Base-by-base conservation (phyloP, 1,140 invertebrate genomes). In the Macrosteles quadrilineatus region DNA sequence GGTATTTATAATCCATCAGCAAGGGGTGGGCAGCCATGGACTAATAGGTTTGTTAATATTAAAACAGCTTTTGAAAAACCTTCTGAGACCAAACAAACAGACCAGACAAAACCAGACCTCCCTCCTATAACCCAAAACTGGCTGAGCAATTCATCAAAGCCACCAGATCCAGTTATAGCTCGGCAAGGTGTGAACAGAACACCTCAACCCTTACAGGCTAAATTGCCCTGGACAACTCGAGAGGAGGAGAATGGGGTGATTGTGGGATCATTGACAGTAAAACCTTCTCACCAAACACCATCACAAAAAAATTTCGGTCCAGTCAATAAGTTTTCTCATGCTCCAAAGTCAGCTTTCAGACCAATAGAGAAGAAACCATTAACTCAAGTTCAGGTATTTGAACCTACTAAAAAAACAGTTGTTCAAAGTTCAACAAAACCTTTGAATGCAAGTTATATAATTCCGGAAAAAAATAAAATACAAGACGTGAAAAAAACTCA, bases 1-100 rank as follows among this genome's bases (percentile, higher is more conserved):
- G 72, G 67, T 30, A 59, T 68, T 0, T 77, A 77, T 73, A 53
- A 78, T 76, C 76, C 72, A 6, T 76, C 71, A 23, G 80, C 76
- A 30, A 75, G 74, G 62, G 75, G 74, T 45, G 73, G 76, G 12
- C 63, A 70, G 40, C 73, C 91, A 72, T 93, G 91, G 91, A 91
- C 86, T 70, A 91, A 85, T 74, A 85, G 91, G 63, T 95, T 95
- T 78, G 91, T 90, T 0, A 91, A 91, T 72, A 90, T 95, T 12
- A 94, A 94, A 79, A 91, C 91, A n/a, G 83, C 89, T 2, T 95
- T 95, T 77, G 92, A 95, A 73, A 79, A 80, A 47, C 78, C 73
- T 17, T 68, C 64, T 50, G 74, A 69, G 57, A 71, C 32, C 30
- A 70, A 62, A 67, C 23, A 63, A 55, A 30, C 27, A 30, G 21